A percentile compares a stretch with the other conserved stretches of the same genome.
Evolutionary conservation across 2,797 vertebrate genomes (phyloP).

Genomic region (Babyrousa celebensis): DNA sequence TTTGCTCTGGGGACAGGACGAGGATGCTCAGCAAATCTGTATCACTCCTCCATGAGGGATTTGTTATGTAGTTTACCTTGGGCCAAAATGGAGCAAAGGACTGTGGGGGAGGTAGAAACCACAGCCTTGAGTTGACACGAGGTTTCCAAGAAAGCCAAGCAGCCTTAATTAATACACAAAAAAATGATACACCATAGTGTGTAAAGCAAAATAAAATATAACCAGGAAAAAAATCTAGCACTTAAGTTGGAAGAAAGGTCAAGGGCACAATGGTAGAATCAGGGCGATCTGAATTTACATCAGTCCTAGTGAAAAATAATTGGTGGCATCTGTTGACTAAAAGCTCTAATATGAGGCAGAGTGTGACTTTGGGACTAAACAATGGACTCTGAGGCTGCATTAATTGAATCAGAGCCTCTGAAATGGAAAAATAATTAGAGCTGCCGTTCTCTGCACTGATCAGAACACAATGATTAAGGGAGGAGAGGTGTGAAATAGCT

Average conservation of each 20-base stretch:
- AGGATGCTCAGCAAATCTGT: neutral
- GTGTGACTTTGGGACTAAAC: neutral
- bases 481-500: conserved; percentile 6
- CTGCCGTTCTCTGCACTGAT: conserved; percentile 14
- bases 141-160: conserved; percentile 49
- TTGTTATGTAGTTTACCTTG: neutral
- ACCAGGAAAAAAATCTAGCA: neutral
- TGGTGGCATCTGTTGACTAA: neutral
- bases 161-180: conserved; percentile 23
- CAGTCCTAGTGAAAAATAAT: neutral
- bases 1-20: neutral
- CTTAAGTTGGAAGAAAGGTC: conserved; percentile 20
- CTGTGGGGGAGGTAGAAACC: neutral
- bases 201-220: conserved; percentile 50
- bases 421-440: conserved; percentile 48
- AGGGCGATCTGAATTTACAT: conserved; percentile 24
- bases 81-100: neutral
- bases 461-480: conserved; percentile 25
- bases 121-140: conserved; percentile 48
- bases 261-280: neutral
- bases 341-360: conserved; percentile 7
- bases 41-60: neutral
- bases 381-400: neutral
- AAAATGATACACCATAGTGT: neutral
- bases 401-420: neutral